phyloP scores from a whole-genome alignment of 1,140 invertebrate species.

The Belonocnema kinseyi region DNA sequence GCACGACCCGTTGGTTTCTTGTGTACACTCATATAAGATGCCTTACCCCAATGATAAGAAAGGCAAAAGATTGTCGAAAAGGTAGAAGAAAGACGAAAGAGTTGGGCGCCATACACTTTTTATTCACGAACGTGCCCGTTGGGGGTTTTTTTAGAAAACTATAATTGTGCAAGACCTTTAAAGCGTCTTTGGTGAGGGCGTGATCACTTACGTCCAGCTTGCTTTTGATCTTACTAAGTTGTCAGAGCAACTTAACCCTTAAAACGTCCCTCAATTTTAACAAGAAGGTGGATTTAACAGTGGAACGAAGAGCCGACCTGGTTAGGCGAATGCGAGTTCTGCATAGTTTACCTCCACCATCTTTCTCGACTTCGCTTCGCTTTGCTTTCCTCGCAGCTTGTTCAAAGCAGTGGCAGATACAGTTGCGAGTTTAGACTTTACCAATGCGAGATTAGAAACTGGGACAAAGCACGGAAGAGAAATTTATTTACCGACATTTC shows the following conservation, averaged over 20 bases:
- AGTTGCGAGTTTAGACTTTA: no score
- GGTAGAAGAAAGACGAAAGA: not conserved
- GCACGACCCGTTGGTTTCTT: conserved; percentile 8
- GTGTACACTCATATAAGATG: conserved; percentile 12
- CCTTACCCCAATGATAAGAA: not conserved
- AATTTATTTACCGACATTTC: no score
- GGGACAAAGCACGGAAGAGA: no score
- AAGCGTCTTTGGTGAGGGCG: not conserved
- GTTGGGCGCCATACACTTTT: not conserved
- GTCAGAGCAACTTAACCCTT: conserved; percentile 17
- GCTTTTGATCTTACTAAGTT: conserved; percentile 15
- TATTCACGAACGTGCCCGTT: conserved; percentile 3
- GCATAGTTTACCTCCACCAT: conserved; percentile 51
- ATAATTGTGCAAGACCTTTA: conserved; percentile 4
- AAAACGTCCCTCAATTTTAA: conserved; percentile 4
- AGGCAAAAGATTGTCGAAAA: not conserved
- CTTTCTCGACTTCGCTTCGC: conserved; percentile 32
- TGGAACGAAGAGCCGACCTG: conserved; percentile 16
- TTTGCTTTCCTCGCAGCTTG: no score
- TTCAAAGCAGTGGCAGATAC: no score
- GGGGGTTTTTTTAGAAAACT: not conserved
- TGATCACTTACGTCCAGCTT: conserved; percentile 6
- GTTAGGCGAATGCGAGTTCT: conserved; percentile 52
- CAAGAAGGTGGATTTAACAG: not conserved
- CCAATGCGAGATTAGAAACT: no score